Evolutionary conservation across 2,888 invertebrate species (phyloP).

Genomic region (Tipula vernalis): DNA sequence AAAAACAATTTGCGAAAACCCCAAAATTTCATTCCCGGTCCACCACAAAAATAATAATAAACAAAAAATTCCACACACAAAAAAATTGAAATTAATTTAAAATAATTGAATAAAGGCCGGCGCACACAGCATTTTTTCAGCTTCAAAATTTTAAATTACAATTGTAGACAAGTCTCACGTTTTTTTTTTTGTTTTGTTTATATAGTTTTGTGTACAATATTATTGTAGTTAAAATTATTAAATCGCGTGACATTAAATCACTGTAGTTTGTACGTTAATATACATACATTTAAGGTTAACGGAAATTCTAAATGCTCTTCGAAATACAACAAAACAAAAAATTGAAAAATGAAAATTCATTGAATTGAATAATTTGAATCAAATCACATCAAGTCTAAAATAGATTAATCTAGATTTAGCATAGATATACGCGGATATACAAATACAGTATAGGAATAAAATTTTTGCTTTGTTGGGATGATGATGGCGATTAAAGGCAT

Average conservation of each 20-base stretch:
- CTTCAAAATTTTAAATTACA: background rate
- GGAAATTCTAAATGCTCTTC: background rate
- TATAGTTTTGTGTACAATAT: background rate
- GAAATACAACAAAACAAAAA: background rate
- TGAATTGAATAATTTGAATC: conserved; percentile 4
- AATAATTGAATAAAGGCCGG: background rate
- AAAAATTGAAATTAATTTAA: background rate
- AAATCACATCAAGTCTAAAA: background rate
- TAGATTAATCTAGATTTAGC: background rate
- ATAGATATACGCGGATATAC: background rate
- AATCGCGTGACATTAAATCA: background rate
- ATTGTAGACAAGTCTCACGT: background rate
- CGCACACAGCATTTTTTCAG: background rate
- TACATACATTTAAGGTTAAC: background rate
- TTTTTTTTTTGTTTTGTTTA: background rate
- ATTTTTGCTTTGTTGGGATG: background rate
- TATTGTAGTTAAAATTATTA: background rate
- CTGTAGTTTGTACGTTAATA: background rate
- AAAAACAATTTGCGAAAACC: too few relatives aligned
- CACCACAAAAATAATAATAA: too few relatives aligned
- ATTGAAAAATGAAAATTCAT: background rate
- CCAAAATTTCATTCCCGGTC: too few relatives aligned
- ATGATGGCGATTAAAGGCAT: background rate
- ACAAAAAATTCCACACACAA: background rate
- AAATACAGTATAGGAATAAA: background rate